Evolutionary conservation across 2,888 invertebrate species (phyloP).

Genomic region (Drosophila acutilabella): DNA sequence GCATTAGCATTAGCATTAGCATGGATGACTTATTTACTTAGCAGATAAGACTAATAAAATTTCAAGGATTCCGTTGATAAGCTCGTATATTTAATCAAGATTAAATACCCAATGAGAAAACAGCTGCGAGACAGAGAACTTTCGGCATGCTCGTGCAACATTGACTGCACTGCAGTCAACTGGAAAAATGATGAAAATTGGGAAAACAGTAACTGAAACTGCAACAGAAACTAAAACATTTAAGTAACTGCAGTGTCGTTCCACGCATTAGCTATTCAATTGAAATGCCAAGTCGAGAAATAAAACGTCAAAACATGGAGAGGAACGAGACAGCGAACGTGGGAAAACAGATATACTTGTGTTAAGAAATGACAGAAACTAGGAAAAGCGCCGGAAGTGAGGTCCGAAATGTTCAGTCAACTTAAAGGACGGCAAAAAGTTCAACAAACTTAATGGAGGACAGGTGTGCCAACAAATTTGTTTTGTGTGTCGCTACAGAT

Average conservation of each 20-base stretch:
- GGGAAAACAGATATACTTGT: conserved; percentile 1
- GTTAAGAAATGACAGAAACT: not conserved
- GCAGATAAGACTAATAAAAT: not conserved
- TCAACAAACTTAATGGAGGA: conserved; percentile 45
- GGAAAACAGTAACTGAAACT: not conserved
- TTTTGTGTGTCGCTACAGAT: not conserved
- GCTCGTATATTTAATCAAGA: not conserved
- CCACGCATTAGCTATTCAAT: conserved; percentile 61
- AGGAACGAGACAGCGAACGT: not conserved
- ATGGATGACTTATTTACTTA: too few relatives aligned
- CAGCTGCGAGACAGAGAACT: not conserved
- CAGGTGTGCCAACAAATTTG: conserved; percentile 18
- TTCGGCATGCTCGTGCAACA: conserved; percentile 12
- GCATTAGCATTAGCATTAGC: too few relatives aligned
- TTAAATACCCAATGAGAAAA: not conserved
- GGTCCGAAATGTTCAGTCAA: conserved; percentile 39
- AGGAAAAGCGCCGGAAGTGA: conserved; percentile 50
- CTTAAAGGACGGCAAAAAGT: conserved; percentile 29
- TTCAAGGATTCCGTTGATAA: not conserved
- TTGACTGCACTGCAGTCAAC: not conserved
- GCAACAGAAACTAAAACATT: conserved; percentile 41
- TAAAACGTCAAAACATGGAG: not conserved
- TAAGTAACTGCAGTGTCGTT: conserved; percentile 41
- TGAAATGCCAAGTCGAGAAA: conserved; percentile 34
- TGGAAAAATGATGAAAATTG: not conserved